These are phyloP conservation scores for Cyclina sinensis DNA, from an alignment of 1,140 invertebrate species.

Conservation along the genomic window DNA sequence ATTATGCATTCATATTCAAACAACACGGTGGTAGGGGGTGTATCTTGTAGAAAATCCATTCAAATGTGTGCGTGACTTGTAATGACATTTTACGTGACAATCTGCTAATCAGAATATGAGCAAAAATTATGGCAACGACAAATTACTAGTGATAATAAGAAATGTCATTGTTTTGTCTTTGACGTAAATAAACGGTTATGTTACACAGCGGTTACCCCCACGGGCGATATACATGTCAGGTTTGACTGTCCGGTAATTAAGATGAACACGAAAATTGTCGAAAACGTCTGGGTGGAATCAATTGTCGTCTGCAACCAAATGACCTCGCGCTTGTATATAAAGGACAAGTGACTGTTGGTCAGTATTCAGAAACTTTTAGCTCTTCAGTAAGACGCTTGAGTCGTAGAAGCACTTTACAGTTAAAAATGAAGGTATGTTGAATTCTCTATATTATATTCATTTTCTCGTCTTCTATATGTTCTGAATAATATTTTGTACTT, in stretches of 20 bases:
- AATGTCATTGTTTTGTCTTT: background rate
- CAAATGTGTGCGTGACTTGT: too few relatives aligned
- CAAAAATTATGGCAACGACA: too few relatives aligned
- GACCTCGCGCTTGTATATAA: background rate
- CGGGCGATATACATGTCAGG: background rate
- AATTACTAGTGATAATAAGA: too few relatives aligned
- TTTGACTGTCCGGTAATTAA: background rate
- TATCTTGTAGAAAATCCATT: too few relatives aligned
- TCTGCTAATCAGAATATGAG: too few relatives aligned
- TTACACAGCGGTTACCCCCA: background rate
- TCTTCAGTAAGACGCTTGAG: background rate
- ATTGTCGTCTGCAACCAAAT: background rate
- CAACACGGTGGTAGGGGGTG: too few relatives aligned
- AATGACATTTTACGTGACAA: too few relatives aligned
- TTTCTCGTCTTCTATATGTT: too few relatives aligned
- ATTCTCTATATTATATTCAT: background rate
- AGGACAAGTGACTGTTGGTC: background rate
- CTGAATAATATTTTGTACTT: too few relatives aligned
- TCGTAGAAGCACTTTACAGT: background rate
- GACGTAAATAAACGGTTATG: background rate
- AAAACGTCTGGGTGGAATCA: background rate
- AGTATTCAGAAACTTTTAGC: background rate
- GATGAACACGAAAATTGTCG: background rate
- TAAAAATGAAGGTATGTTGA: background rate
- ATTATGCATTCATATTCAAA: too few relatives aligned